Evolutionary conservation across 2,888 invertebrate species (phyloP).

Genomic region (Caenorhabditis plicata): DNA sequence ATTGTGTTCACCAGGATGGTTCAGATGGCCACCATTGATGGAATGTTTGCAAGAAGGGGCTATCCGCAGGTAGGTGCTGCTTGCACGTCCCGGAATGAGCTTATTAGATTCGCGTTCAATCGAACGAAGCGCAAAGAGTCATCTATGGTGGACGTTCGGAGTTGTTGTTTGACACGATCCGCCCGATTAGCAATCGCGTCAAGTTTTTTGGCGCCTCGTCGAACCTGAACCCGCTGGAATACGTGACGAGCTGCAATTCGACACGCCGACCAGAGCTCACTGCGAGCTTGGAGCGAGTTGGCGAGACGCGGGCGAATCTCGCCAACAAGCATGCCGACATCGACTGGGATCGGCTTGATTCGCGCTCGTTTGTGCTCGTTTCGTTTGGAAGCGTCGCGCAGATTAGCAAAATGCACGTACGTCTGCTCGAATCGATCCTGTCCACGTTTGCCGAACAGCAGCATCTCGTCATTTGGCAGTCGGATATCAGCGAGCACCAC

Average conservation of each 20-base stretch:
- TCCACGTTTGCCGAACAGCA: conserved; percentile 28
- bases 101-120: conserved; percentile 43
- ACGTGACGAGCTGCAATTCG: no score
- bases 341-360: conserved; percentile 45
- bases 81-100: not conserved
- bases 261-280: no score
- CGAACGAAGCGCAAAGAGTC: conserved; percentile 49
- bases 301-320: no score
- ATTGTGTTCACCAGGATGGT: conserved; percentile 47
- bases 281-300: no score
- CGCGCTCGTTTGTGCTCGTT: conserved; percentile 47
- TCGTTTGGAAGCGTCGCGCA: conserved; percentile 60
- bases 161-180: conserved; percentile 51
- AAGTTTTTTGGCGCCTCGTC: conserved; percentile 57
- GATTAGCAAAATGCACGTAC: conserved; percentile 51
- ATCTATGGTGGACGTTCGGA: conserved; percentile 59
- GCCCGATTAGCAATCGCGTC: conserved; percentile 57
- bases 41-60: conserved; percentile 41
- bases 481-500: conserved; percentile 40
- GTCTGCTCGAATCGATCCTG: conserved; percentile 40
- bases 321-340: no score
- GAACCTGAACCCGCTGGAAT: no score
- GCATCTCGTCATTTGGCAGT: conserved; percentile 49
- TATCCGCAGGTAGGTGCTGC: conserved; percentile 27
- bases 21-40: conserved; percentile 44